phyloP scores from a whole-genome alignment of 2,113 vertebrate species.

The Mus pahari region DNA sequence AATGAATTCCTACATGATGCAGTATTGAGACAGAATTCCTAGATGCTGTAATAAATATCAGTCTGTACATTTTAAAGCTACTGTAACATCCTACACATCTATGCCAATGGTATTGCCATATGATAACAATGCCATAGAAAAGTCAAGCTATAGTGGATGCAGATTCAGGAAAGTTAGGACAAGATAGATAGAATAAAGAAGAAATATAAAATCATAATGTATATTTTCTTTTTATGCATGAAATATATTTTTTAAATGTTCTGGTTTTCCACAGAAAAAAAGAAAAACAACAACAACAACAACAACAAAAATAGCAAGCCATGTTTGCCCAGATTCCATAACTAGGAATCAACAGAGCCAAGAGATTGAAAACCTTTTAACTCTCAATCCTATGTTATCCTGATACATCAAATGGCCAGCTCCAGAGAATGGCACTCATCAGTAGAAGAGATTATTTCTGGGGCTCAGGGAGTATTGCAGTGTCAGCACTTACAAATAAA shows the following conservation, averaged over 20 bases:
- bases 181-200: background rate
- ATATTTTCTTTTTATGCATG: background rate
- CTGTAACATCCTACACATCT: background rate
- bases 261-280: background rate
- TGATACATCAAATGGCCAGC: background rate
- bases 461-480: background rate
- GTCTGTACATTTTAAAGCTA: background rate
- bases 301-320: background rate
- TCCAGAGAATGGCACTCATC: background rate
- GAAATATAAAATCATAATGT: background rate
- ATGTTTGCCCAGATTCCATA: slow-evolving; percentile 21
- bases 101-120: background rate
- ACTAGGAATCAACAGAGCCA: background rate
- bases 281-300: background rate
- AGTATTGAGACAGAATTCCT: background rate
- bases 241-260: background rate
- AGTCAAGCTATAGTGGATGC: background rate
- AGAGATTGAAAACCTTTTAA: slow-evolving; percentile 27
- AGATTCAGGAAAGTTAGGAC: background rate
- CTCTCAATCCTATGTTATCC: background rate
- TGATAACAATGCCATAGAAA: slow-evolving; percentile 8
- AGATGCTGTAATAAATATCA: background rate
- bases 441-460: slow-evolving; percentile 1
- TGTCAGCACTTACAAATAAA: slow-evolving; percentile 33
- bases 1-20: background rate